phyloP scores from a whole-genome alignment of 2,113 vertebrate species.

The Elaphurus davidianus region DNA sequence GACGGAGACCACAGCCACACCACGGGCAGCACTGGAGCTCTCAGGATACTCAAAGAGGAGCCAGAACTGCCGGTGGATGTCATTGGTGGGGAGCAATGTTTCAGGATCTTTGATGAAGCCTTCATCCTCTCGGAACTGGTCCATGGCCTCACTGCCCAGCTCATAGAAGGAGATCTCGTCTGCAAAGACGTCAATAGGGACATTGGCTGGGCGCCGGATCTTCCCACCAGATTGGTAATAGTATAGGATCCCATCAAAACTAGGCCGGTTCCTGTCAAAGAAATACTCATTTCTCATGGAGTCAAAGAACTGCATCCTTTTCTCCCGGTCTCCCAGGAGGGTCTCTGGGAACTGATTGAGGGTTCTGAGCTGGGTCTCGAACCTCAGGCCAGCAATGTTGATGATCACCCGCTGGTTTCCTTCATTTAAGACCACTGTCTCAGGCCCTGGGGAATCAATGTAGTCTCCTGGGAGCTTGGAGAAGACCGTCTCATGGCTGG shows the following conservation, averaged over 20 bases:
- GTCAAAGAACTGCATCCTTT: slow-evolving; percentile 96
- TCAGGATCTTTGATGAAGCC: slow-evolving; percentile 95
- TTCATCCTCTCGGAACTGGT: slow-evolving; percentile 97
- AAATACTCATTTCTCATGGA: slow-evolving; percentile 99
- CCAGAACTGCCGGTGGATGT: slow-evolving; percentile 94
- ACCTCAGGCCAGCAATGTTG: slow-evolving; percentile 95
- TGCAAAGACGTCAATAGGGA: slow-evolving; percentile 93
- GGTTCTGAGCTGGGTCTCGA: slow-evolving; percentile 94
- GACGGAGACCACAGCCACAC: slow-evolving; percentile 93
- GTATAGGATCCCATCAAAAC: slow-evolving; percentile 97
- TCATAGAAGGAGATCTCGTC: slow-evolving; percentile 97
- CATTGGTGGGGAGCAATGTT: slow-evolving; percentile 89
- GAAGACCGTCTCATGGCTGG: slow-evolving; percentile 88
- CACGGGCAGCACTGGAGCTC: slow-evolving; percentile 93
- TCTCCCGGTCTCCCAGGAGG: slow-evolving; percentile 90
- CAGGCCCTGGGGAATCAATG: slow-evolving; percentile 85
- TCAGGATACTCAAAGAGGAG: slow-evolving; percentile 97
- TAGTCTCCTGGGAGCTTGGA: slow-evolving; percentile 87
- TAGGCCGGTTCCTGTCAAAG: slow-evolving; percentile 96
- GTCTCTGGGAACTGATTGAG: slow-evolving; percentile 95
- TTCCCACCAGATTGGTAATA: slow-evolving; percentile 98
- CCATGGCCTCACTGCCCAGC: slow-evolving; percentile 92
- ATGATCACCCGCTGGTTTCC: slow-evolving; percentile 94
- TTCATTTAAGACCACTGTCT: slow-evolving; percentile 85
- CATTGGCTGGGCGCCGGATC: slow-evolving; percentile 93